Percentiles rank a stretch among this genome's conserved stretches.
These are phyloP conservation scores for Mungos mungo DNA, from an alignment of 2,113 vertebrate genomes.

Conservation along the genomic window DNA sequence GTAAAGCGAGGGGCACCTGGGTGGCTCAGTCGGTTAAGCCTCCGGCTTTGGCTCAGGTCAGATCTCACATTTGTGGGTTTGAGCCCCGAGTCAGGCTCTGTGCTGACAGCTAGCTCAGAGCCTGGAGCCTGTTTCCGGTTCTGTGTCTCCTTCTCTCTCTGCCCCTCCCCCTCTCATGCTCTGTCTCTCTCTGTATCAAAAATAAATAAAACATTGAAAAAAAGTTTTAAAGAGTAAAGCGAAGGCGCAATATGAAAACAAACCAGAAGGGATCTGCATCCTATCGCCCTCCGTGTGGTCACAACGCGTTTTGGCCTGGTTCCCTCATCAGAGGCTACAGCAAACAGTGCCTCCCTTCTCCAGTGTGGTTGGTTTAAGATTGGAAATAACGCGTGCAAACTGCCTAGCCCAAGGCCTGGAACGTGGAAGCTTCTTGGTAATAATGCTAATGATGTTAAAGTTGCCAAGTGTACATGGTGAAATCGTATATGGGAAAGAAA, in stretches of 20 bases:
- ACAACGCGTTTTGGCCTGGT: fast-evolving
- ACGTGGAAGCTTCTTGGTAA: neutral
- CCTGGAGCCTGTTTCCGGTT: too few relatives aligned
- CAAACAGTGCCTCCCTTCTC: neutral
- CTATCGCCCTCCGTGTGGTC: neutral
- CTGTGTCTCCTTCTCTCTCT: too few relatives aligned
- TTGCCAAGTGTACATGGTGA: fast-evolving
- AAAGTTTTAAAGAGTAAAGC: neutral
- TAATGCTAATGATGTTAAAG: fast-evolving
- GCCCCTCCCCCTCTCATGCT: too few relatives aligned
- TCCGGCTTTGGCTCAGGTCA: too few relatives aligned
- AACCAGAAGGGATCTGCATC: neutral
- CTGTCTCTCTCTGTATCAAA: too few relatives aligned
- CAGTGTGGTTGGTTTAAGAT: fast-evolving
- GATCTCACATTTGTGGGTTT: too few relatives aligned
- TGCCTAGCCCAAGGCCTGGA: neutral
- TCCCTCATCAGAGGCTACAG: neutral
- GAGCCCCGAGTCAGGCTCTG: too few relatives aligned
- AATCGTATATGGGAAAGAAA: neutral
- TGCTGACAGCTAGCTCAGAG: too few relatives aligned
- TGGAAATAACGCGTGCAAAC: neutral
- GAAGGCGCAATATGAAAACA: neutral
- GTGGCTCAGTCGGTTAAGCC: too few relatives aligned
- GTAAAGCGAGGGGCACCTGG: neutral
- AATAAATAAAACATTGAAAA: too few relatives aligned